Conservation (phyloP, 2,888 invertebrate genomes). For the Ectobius pallidus region DNA sequence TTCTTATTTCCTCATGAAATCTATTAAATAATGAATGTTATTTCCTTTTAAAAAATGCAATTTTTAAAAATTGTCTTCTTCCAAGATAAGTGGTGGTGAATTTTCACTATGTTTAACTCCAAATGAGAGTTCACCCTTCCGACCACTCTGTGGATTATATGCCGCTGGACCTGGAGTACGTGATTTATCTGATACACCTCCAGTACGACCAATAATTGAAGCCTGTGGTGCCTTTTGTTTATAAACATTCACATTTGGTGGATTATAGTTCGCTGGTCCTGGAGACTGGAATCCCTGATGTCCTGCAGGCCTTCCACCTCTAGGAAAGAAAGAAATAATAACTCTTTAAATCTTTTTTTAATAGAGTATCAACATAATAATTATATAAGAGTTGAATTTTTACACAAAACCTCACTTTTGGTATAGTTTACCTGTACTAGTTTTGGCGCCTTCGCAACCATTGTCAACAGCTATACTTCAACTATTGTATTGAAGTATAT, state of each 20-base stretch:
- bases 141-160: neutral
- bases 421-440: too few relatives aligned
- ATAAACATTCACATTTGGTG: neutral
- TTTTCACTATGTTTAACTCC: neutral
- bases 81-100: neutral
- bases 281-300: neutral
- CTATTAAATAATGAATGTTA: too few relatives aligned
- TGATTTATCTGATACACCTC: neutral
- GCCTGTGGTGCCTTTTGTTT: neutral
- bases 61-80: neutral
- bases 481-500: too few relatives aligned
- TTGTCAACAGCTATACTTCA: too few relatives aligned
- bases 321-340: too few relatives aligned
- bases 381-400: too few relatives aligned
- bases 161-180: neutral
- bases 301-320: neutral
- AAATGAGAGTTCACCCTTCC: neutral
- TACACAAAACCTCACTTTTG: too few relatives aligned
- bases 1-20: too few relatives aligned
- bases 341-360: too few relatives aligned
- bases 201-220: too few relatives aligned
- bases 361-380: too few relatives aligned
- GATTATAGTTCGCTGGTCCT: neutral
- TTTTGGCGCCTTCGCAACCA: too few relatives aligned
- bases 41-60: neutral